Evolutionary conservation across 2,797 vertebrate genomes (phyloP).

Genomic region (Peromyscus eremicus): DNA sequence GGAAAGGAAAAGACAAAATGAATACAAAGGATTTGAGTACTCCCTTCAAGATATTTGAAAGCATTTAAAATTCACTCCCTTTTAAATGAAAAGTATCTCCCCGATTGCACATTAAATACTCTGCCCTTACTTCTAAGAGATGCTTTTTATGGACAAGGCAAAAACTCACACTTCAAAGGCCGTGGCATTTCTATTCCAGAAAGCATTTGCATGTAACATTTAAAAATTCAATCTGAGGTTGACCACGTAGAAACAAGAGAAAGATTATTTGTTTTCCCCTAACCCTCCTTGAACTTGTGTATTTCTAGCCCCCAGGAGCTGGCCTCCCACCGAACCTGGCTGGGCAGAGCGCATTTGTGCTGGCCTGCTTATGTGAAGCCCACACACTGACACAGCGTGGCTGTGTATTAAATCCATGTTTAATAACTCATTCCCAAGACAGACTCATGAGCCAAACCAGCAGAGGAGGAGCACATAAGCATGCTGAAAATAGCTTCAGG

Average conservation of each 20-base stretch:
- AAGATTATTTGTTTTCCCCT: background rate
- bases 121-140: background rate
- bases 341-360: background rate
- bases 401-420: conserved; percentile 48
- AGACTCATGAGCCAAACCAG: conserved; percentile 28
- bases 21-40: background rate
- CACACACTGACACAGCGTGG: conserved; percentile 61
- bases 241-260: conserved; percentile 44
- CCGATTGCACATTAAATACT: background rate
- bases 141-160: background rate
- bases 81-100: background rate
- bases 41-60: background rate
- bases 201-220: background rate
- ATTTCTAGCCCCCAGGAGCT: conserved; percentile 23
- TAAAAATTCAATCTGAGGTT: conserved; percentile 40
- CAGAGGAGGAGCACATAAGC: conserved; percentile 45
- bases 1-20: background rate
- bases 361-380: conserved; percentile 36
- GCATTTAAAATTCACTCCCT: background rate
- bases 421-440: conserved; percentile 69
- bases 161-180: background rate
- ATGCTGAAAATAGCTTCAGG: conserved; percentile 58
- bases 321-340: background rate
- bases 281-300: conserved; percentile 57
- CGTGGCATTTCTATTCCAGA: background rate